These are phyloP conservation scores for Tachina grossa DNA, from an alignment of 2,888 invertebrate species.

Conservation along the genomic window DNA sequence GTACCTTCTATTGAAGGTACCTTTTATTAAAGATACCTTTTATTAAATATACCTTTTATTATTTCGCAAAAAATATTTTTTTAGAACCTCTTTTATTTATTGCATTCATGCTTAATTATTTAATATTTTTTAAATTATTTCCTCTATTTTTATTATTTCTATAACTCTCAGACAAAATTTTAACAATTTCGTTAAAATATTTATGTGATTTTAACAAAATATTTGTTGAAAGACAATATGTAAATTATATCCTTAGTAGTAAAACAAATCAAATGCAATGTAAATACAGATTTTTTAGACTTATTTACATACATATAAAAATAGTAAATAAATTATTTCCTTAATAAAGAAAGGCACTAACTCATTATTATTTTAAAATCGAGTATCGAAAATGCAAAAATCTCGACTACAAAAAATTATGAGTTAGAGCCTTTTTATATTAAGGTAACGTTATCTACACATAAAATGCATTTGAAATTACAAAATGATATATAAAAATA, in stretches of 20 bases:
- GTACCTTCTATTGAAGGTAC: no score
- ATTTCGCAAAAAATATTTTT: no score
- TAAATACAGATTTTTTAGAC: slow-evolving; percentile 25
- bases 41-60: no score
- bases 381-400: no score
- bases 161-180: not conserved
- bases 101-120: no score
- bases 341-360: no score
- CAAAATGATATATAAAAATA: slow-evolving; percentile 14
- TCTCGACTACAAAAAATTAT: no score
- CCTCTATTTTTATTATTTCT: not conserved
- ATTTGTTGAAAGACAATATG: slow-evolving; percentile 18
- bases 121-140: no score
- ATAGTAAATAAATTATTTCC: not conserved
- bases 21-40: no score
- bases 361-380: no score
- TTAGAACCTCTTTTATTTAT: no score
- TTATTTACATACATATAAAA: slow-evolving; percentile 15
- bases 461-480: not conserved
- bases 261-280: slow-evolving; percentile 1
- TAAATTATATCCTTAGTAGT: slow-evolving; percentile 22
- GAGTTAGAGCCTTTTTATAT: no score
- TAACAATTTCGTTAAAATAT: slow-evolving; percentile 6
- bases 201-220: slow-evolving; percentile 13
- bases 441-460: not conserved